Base-by-base conservation (phyloP, 2,113 vertebrate genomes). In the Psophia crepitans region DNA sequence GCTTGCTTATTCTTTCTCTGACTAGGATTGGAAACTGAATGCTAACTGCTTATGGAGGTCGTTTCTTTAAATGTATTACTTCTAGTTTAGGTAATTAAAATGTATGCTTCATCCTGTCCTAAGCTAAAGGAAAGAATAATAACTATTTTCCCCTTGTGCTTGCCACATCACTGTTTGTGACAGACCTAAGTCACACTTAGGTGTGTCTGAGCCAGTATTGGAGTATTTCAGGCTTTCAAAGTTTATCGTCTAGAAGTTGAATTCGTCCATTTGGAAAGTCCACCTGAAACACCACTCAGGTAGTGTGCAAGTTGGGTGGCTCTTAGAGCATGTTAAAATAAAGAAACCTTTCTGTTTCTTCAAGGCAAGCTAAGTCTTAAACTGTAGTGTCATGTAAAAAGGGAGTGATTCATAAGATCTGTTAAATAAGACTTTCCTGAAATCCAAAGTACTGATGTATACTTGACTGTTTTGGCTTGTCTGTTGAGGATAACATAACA, bases 51-150 rank as follows among this genome's bases (percentile, higher is more conserved):
- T 51, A 51, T 63, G 43, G 73, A 71, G 30, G 10, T 56, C 89
- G 14, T 63, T 89, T 87, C 73, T 90, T 95, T 78, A 91, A 89
- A 64, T 71, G 51, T 1, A 12, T 92, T 88, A 44, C 27, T 86
- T 22, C 66, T 74, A 83, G 53, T 87, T 95, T 89, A 53, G 41
- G 27, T 91, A 51, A 64, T 70, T 78, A 94, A 94, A 96, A 77
- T 41, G 12, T 37, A 37, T 93, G 35, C 65, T 89, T 94, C 37
- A 30, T 79, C 56, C 57, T 91, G n/a, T 89, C 23, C 39, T 82
- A 56, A 88, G 53, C 48, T 85, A 83, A 73, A 3, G 70, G 87
- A 89, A 92, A 81, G 61, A 91, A 69, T 4, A 88, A 12, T 41
- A 83, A 68, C 53, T 69, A 74, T 80, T 94, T 90, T 76, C 46